These are phyloP conservation scores for Otus sunia DNA, from an alignment of 2,113 vertebrate species.

Conservation along the genomic window DNA sequence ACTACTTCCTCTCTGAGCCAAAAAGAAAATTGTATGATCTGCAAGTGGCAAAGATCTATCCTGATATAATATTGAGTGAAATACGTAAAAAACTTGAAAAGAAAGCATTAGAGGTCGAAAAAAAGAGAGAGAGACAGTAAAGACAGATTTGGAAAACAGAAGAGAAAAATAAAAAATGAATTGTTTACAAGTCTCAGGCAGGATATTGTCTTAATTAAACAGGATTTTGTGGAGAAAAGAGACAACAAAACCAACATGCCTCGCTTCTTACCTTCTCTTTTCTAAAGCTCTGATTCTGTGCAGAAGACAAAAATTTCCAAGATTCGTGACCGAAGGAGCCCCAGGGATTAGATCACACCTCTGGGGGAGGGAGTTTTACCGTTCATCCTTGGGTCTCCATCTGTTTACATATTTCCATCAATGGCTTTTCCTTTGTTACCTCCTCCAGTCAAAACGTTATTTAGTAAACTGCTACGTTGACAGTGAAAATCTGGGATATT, in stretches of 20 bases:
- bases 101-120: neutral
- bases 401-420: neutral
- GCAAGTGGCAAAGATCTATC: neutral
- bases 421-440: neutral
- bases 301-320: neutral
- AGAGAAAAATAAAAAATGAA: neutral
- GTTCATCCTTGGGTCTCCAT: fast-evolving
- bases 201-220: neutral
- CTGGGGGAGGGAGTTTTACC: neutral
- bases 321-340: neutral
- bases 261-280: neutral
- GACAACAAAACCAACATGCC: neutral
- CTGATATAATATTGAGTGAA: neutral
- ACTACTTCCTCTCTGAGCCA: neutral
- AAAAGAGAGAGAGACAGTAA: neutral
- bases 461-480: neutral
- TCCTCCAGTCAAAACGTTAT: neutral
- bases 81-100: neutral
- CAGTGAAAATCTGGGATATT: neutral
- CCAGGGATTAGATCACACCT: fast-evolving
- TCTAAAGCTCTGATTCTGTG: neutral
- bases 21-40: neutral
- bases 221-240: neutral
- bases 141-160: neutral
- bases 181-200: neutral